phyloP scores from a whole-genome alignment of 2,888 invertebrate genomes.

The Apoda limacodes region DNA sequence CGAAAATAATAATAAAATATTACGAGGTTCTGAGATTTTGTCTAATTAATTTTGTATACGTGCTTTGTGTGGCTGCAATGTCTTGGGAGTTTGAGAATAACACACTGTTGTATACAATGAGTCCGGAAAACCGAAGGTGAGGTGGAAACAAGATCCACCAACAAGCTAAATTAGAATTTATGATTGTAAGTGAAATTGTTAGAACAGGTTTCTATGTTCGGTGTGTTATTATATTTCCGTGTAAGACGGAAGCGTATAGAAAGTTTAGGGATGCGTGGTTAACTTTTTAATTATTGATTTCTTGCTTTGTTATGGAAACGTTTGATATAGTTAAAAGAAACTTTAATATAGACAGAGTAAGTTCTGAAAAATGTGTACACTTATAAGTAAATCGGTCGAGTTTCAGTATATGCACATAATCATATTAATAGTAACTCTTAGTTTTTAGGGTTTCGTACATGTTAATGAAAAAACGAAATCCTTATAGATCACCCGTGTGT shows the following conservation, averaged over 20 bases:
- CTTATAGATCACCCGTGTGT: no score
- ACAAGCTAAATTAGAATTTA: slow-evolving; percentile 67
- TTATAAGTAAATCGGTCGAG: no score
- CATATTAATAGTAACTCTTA: no score
- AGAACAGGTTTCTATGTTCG: slow-evolving; percentile 47
- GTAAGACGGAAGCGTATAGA: slow-evolving; percentile 35
- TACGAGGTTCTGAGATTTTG: slow-evolving; percentile 61
- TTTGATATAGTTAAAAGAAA: no score
- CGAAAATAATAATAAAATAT: slow-evolving; percentile 68
- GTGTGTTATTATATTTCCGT: slow-evolving; percentile 42
- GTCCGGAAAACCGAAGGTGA: slow-evolving; percentile 54
- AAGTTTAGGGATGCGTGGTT: slow-evolving; percentile 34
- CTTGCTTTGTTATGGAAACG: slow-evolving; percentile 19
- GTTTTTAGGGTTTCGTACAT: no score
- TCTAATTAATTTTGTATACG: slow-evolving; percentile 69
- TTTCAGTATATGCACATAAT: no score
- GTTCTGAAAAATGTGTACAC: no score
- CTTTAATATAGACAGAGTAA: no score
- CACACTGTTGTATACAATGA: slow-evolving; percentile 62
- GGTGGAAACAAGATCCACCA: slow-evolving; percentile 60
- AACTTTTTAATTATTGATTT: slow-evolving; percentile 39
- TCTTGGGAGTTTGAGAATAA: slow-evolving; percentile 67
- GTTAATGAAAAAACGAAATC: no score
- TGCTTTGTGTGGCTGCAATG: slow-evolving; percentile 54
- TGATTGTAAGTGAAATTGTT: slow-evolving; percentile 68